phyloP scores from a whole-genome alignment of 2,113 vertebrate genomes.

The Passer montanus region DNA sequence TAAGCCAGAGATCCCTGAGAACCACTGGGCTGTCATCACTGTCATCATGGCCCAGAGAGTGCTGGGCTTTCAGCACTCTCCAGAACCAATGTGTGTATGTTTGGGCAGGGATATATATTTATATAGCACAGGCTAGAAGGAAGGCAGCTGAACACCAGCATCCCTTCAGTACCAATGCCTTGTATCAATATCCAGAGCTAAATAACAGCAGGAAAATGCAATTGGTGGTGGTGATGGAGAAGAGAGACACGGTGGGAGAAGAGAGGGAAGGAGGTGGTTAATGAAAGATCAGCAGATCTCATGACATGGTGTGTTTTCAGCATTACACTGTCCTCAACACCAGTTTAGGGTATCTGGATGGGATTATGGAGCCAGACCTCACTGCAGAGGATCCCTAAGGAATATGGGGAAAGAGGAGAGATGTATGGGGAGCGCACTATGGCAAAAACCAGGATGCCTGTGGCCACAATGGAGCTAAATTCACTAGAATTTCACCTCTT shows the following conservation, averaged over 20 bases:
- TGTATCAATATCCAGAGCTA: neutral
- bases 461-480: neutral
- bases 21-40: neutral
- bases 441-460: neutral
- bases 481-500: neutral
- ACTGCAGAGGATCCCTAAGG: neutral
- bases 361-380: neutral
- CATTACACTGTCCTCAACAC: neutral
- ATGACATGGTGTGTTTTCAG: neutral
- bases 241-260: neutral
- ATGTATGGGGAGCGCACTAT: accelerated
- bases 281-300: neutral
- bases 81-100: neutral
- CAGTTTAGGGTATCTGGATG: neutral
- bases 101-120: neutral
- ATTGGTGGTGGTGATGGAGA: neutral
- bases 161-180: neutral
- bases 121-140: neutral
- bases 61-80: neutral
- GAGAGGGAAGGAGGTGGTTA: neutral
- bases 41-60: neutral
- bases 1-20: neutral
- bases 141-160: neutral
- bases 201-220: neutral
- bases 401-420: neutral